A percentile compares a stretch with the other conserved stretches of the same genome.
Conservation (phyloP, 2,888 invertebrate genomes). For the Drosophila suboccidentalis region DNA sequence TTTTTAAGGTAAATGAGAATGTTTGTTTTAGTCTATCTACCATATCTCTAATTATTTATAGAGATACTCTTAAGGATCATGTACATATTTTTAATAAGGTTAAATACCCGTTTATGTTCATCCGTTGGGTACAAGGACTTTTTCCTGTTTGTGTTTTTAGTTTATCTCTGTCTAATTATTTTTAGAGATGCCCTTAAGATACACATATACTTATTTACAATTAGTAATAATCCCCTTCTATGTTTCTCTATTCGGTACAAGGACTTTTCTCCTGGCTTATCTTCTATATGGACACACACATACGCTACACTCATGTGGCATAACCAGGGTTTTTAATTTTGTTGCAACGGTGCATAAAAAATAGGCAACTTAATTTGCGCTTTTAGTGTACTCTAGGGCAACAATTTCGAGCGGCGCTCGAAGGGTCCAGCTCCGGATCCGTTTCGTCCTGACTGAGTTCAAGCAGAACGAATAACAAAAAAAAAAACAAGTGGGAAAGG, state of each 20-base stretch:
- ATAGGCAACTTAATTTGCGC: conserved; percentile 73
- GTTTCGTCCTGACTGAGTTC: conserved; percentile 5
- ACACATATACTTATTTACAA: background rate
- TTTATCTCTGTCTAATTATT: background rate
- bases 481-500: too few relatives aligned
- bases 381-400: conserved; percentile 72
- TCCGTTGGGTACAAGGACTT: background rate
- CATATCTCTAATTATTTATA: background rate
- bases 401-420: conserved; percentile 40
- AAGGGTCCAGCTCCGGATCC: conserved; percentile 13
- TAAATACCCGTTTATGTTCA: background rate
- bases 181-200: background rate
- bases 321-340: conserved; percentile 66
- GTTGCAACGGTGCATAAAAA: conserved; percentile 58
- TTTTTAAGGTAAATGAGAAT: too few relatives aligned
- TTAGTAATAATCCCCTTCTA: conserved; percentile 2
- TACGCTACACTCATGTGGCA: conserved; percentile 26
- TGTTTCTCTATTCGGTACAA: background rate
- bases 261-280: conserved; percentile 1
- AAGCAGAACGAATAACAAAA: conserved; percentile 7
- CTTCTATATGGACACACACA: conserved; percentile 1
- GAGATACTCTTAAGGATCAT: background rate
- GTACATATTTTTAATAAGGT: background rate
- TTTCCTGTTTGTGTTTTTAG: background rate
- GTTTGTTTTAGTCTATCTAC: background rate